phyloP scores from a whole-genome alignment of 2,888 invertebrate species.

The Sialis fuliginosa region DNA sequence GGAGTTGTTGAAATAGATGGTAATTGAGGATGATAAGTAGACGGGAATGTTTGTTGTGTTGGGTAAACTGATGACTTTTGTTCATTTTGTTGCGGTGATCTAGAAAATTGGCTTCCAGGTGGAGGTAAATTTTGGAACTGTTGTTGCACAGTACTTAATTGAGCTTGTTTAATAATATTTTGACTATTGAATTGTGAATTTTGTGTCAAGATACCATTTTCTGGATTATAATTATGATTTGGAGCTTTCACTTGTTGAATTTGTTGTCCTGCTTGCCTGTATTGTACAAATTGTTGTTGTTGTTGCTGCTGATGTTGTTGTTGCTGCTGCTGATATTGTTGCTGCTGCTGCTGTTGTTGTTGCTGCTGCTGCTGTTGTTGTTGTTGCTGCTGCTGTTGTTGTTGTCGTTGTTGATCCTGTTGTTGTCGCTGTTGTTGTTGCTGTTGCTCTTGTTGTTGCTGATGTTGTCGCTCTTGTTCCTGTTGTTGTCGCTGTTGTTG shows the following conservation, averaged over 20 bases:
- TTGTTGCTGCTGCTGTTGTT: constrained; percentile 17
- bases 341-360: constrained; percentile 11
- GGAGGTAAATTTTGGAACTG: constrained; percentile 15
- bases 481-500: constrained; percentile 9
- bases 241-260: constrained; percentile 13
- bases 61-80: neutral
- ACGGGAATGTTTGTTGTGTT: neutral
- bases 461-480: constrained; percentile 7
- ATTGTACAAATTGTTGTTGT: constrained; percentile 13
- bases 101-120: too few species aligned
- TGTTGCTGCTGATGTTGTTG: constrained; percentile 17
- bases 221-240: constrained; percentile 16
- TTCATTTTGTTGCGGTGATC: neutral
- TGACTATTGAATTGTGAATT: constrained; percentile 23
- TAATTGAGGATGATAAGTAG: constrained; percentile 6
- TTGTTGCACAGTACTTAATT: constrained; percentile 17
- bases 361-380: constrained; percentile 12
- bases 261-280: constrained; percentile 3
- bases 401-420: constrained; percentile 19
- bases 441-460: constrained; percentile 17
- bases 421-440: constrained; percentile 18
- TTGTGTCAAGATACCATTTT: constrained; percentile 24
- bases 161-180: too few species aligned
- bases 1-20: constrained; percentile 23
- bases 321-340: constrained; percentile 11